Percentiles rank a stretch among this genome's conserved stretches.
These are phyloP conservation scores for Triplophysa rosa DNA, from an alignment of 2,113 vertebrate species.

Conservation along the genomic window DNA sequence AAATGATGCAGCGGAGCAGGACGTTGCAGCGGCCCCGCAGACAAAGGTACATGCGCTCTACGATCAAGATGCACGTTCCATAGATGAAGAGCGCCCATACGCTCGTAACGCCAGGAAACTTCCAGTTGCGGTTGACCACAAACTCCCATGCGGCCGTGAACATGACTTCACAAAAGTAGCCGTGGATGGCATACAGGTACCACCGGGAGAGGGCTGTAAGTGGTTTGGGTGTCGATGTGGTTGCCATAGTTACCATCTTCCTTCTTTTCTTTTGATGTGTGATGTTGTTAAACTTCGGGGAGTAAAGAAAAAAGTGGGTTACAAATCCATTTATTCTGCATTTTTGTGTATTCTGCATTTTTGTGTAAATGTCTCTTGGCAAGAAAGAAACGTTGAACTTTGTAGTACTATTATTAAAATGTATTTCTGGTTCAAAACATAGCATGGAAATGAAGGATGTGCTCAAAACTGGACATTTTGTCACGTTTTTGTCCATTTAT, in stretches of 20 bases:
- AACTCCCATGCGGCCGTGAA: slow-evolving; percentile 99
- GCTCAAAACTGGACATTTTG: too few species aligned
- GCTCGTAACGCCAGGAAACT: slow-evolving; percentile 95
- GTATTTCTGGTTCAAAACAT: too few species aligned
- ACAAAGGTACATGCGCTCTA: slow-evolving; percentile 93
- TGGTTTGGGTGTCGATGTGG: slow-evolving; percentile 81
- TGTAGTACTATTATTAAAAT: neutral
- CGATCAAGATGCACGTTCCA: slow-evolving; percentile 95
- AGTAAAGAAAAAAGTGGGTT: slow-evolving; percentile 12
- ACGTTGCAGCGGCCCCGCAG: slow-evolving; percentile 85
- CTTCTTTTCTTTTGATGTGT: neutral
- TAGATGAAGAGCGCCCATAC: slow-evolving; percentile 99
- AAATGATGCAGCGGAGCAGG: slow-evolving; percentile 90
- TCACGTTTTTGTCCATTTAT: too few species aligned
- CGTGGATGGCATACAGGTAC: slow-evolving; percentile 98
- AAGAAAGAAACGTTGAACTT: too few species aligned
- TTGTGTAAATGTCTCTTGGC: too few species aligned
- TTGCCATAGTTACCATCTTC: slow-evolving; percentile 59
- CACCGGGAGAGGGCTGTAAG: slow-evolving; percentile 91
- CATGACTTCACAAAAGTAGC: slow-evolving; percentile 99
- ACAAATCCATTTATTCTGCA: neutral
- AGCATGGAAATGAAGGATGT: too few species aligned
- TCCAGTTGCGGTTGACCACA: slow-evolving; percentile 95
- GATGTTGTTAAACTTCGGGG: slow-evolving; percentile 40
- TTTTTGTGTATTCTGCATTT: too few species aligned